Evolutionary conservation across 2,797 vertebrate species (phyloP).

Genomic region (Chaunax sp.): DNA sequence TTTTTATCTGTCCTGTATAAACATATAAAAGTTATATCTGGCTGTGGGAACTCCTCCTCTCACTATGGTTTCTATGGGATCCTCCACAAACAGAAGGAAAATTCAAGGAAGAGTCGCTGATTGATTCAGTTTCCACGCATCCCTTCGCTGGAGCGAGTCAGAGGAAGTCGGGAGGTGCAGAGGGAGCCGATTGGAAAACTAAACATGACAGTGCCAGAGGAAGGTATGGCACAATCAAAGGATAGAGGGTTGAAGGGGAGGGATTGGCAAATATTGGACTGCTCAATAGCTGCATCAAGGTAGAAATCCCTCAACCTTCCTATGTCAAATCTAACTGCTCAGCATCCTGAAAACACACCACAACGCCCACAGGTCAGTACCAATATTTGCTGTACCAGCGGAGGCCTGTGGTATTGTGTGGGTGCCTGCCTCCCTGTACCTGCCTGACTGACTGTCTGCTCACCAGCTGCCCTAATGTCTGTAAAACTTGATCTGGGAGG

Average conservation of each 20-base stretch:
- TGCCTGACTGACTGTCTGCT: conserved; percentile 16
- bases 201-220: conserved; percentile 64
- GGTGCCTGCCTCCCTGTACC: conserved; percentile 21
- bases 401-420: conserved; percentile 47
- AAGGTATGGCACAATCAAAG: conserved; percentile 43
- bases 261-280: conserved; percentile 22
- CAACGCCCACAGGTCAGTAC: conserved; percentile 48
- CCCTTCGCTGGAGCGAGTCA: conserved; percentile 39
- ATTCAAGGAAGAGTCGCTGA: conserved; percentile 64
- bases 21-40: conserved; percentile 72
- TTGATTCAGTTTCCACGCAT: conserved; percentile 66
- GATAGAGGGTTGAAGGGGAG: neutral
- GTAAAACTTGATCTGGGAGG: conserved; percentile 35
- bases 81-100: conserved; percentile 70
- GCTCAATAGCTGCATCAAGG: conserved; percentile 30
- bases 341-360: conserved; percentile 48
- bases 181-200: conserved; percentile 69
- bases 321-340: conserved; percentile 21
- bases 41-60: conserved; percentile 59
- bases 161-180: conserved; percentile 38
- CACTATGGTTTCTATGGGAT: conserved; percentile 56
- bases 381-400: conserved; percentile 66
- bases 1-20: conserved; percentile 64
- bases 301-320: conserved; percentile 27
- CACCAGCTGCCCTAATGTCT: conserved; percentile 31